Percentiles rank a stretch among this genome's conserved stretches.
Evolutionary conservation across 2,797 vertebrate genomes (phyloP).

Genomic region (Zalophus californianus): DNA sequence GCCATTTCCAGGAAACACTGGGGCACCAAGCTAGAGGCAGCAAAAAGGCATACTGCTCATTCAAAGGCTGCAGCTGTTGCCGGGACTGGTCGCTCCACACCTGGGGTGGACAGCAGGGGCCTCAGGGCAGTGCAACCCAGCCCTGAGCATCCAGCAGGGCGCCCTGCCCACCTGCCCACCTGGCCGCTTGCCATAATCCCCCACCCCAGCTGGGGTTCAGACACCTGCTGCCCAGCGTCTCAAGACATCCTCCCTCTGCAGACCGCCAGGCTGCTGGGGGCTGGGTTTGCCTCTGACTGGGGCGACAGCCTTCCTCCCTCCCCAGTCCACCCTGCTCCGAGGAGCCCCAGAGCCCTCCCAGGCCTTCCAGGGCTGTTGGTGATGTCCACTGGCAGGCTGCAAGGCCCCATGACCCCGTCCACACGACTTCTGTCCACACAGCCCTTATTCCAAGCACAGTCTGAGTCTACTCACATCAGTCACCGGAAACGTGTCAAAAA

Average conservation of each 20-base stretch:
- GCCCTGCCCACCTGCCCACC: conserved; percentile 57
- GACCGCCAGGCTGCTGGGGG: conserved; percentile 33
- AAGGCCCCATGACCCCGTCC: background rate
- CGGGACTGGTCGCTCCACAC: background rate
- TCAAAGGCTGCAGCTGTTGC: conserved; percentile 47
- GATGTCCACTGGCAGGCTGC: background rate
- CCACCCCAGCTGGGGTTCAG: conserved; percentile 7
- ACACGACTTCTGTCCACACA: background rate
- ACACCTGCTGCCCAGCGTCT: conserved; percentile 61
- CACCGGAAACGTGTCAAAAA: background rate
- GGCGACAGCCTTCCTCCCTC: background rate
- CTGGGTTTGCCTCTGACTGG: background rate
- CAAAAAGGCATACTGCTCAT: conserved; percentile 35
- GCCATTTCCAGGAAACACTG: background rate
- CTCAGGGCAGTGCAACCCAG: background rate
- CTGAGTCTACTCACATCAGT: background rate
- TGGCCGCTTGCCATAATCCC: conserved; percentile 55
- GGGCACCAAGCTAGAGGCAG: background rate
- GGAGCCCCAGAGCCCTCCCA: background rate
- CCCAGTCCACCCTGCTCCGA: background rate
- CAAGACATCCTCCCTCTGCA: conserved; percentile 51
- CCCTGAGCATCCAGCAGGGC: background rate
- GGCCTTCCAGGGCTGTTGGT: background rate
- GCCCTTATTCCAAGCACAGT: background rate
- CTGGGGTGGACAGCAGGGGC: background rate